phyloP scores from a whole-genome alignment of 2,888 invertebrate species.

The Suillia variegata region DNA sequence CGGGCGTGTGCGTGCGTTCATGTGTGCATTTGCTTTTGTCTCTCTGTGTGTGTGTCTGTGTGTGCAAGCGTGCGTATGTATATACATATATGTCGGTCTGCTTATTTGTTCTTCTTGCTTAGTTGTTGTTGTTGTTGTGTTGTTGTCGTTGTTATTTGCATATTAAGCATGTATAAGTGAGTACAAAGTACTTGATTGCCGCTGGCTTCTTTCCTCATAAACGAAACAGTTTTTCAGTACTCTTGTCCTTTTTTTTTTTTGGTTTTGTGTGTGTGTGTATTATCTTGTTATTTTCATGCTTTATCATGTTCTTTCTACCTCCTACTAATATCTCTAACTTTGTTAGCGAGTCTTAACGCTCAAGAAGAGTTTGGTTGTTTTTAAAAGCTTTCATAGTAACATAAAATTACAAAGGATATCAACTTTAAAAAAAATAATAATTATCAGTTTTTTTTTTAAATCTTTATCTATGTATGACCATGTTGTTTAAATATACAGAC shows the following conservation, averaged over 20 bases:
- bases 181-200: conserved; percentile 13
- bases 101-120: conserved; percentile 16
- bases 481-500: too few species aligned
- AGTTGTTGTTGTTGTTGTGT: conserved; percentile 20
- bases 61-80: background rate
- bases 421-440: too few species aligned
- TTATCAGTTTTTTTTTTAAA: too few species aligned
- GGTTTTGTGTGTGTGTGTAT: background rate
- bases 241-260: conserved; percentile 2
- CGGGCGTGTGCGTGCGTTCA: background rate
- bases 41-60: background rate
- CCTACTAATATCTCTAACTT: too few species aligned
- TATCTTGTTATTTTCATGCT: background rate
- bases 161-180: conserved; percentile 12
- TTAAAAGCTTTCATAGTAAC: too few species aligned
- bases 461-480: too few species aligned
- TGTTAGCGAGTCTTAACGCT: too few species aligned
- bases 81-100: conserved; percentile 5
- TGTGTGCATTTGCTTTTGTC: background rate
- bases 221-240: conserved; percentile 3
- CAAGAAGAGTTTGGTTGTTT: too few species aligned
- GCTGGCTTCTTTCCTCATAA: background rate
- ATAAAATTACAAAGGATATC: too few species aligned
- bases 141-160: conserved; percentile 21
- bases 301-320: too few species aligned